Evolutionary conservation across 1,140 invertebrate genomes (phyloP), one percentile per base, ranked within the genome.

Genomic region (Drosophila carrolli): DNA sequence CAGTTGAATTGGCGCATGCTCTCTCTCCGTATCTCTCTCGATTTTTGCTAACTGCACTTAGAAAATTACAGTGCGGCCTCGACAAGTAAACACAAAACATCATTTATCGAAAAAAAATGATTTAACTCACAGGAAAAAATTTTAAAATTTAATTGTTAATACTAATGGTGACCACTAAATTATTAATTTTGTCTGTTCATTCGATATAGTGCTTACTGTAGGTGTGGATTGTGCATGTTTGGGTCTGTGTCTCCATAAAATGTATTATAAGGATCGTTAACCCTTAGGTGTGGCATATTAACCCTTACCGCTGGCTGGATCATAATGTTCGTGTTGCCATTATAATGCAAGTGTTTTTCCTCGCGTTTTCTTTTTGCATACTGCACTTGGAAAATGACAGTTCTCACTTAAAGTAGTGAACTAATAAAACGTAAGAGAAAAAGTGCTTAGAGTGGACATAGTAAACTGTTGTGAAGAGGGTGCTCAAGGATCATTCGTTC

Each of bases 1-100:
- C 83, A 88, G 83, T 86, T 86, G 83, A 86, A 88, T 76, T 86
- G 77, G 83, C 83, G 83, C 83, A 86, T 71, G 83, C 82, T 50
- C 37, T 50, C 19, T 73, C 43, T 43, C 35, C 23, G 16, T 19
- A 4, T 6, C n/a, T 27, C 11, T 67, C 38, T 60, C 16, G 35
- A 5, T 43, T n/a, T 44, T 29, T 35, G 32, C 38, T 13, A 23
- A 40, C 43, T 70, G 67, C 66, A 70, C 48, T 68, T 67, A 40
- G 61, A 27, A 23, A 61, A 65, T 35, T 48, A 23, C 63, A 32
- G 59, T 48, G 59, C 19, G 29, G 27, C n/a, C n/a, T 35, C 29
- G 8, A 14, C 14, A 2, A 35, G n/a, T 16, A 10, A 14, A 32
- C 7, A 29, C 14, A 9, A 50, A 32, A 14, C 32, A 5, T 0